Percentiles rank a stretch among this genome's conserved stretches.
These are phyloP conservation scores for Patagioenas fasciata DNA, from an alignment of 2,113 vertebrate species.

Conservation along the genomic window DNA sequence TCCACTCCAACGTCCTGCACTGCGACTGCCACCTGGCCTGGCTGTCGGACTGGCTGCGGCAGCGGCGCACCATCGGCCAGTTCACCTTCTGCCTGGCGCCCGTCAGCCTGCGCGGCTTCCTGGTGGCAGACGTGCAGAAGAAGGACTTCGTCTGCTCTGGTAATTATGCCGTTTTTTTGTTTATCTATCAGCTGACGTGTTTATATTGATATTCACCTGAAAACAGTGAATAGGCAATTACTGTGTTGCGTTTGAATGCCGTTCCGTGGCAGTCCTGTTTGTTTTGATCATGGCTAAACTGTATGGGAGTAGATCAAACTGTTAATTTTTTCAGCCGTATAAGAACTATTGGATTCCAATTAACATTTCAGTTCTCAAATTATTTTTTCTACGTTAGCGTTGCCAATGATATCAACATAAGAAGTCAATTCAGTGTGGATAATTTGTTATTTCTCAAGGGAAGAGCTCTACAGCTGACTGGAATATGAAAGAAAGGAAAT, in stretches of 20 bases:
- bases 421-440: conserved; percentile 48
- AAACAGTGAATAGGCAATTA: background rate
- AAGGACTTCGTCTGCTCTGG: conserved; percentile 94
- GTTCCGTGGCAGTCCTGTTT: background rate
- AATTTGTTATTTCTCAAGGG: conserved; percentile 35
- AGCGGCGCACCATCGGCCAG: conserved; percentile 89
- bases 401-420: conserved; percentile 16
- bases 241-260: background rate
- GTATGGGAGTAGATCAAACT: background rate
- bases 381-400: background rate
- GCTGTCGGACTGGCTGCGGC: conserved; percentile 97
- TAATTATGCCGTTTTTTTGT: conserved; percentile 57
- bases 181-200: background rate
- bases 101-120: conserved; percentile 92
- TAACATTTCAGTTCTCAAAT: conserved; percentile 21
- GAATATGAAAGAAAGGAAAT: conserved; percentile 31
- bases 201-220: background rate
- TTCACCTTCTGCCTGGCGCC: conserved; percentile 98
- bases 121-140: conserved; percentile 94
- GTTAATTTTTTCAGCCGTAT: background rate
- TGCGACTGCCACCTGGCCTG: conserved; percentile 98
- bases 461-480: background rate
- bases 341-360: conserved; percentile 34
- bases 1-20: conserved; percentile 96
- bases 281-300: background rate